Conservation (phyloP, 2,888 invertebrate species). For the Melitaea athalia region DNA sequence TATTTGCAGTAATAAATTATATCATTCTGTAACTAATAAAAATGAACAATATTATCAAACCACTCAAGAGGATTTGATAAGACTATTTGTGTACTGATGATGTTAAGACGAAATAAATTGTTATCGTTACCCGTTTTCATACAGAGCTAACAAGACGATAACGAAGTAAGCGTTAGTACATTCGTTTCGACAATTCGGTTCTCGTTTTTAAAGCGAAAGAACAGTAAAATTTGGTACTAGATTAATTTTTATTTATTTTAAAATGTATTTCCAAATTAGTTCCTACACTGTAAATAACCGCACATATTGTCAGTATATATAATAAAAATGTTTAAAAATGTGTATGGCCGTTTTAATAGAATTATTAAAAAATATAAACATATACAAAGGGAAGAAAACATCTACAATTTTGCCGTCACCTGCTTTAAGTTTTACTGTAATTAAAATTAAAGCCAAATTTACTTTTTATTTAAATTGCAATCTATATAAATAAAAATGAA, state of each 20-base stretch:
- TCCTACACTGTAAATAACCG: constrained; percentile 2
- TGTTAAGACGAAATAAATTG: not conserved
- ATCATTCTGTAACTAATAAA: too few species aligned
- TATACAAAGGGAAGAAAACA: not conserved
- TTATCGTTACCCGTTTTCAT: not conserved
- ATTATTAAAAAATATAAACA: not conserved
- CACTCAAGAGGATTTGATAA: too few species aligned
- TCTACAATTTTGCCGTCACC: not conserved
- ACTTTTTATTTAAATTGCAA: too few species aligned
- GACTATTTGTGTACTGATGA: not conserved
- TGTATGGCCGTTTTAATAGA: not conserved
- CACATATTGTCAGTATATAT: not conserved
- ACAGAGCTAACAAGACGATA: not conserved
- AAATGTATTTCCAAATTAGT: not conserved
- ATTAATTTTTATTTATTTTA: not conserved
- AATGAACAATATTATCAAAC: too few species aligned
- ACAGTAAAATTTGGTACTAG: too few species aligned
- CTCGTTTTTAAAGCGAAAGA: too few species aligned
- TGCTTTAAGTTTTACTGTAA: too few species aligned
- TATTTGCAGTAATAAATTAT: too few species aligned
- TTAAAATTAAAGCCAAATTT: too few species aligned
- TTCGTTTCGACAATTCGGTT: too few species aligned
- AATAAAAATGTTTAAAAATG: not conserved
- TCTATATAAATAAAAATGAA: too few species aligned
- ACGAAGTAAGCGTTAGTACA: not conserved